Conservation (phyloP, 2,888 invertebrate genomes). For the Cheiracanthium punctorium region DNA sequence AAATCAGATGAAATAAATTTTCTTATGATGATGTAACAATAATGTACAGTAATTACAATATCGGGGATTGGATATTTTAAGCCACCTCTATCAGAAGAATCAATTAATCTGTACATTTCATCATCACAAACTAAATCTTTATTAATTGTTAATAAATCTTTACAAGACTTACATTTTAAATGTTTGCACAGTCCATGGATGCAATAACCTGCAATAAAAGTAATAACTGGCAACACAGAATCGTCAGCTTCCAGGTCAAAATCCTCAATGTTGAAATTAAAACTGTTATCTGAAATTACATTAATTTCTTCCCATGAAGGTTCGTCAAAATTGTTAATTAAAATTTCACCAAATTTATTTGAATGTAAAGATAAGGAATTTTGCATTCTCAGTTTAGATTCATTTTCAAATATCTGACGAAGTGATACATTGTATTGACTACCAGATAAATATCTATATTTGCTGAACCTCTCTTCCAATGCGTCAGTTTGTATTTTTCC, state of each 20-base stretch:
- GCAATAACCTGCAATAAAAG: conserved; percentile 16
- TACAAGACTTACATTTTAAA: neutral
- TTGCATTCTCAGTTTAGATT: conserved; percentile 1
- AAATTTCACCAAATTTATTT: neutral
- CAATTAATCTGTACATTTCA: neutral
- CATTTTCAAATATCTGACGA: neutral
- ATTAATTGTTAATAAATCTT: neutral
- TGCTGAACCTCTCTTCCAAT: neutral
- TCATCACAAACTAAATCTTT: neutral
- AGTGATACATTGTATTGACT: conserved; percentile 4
- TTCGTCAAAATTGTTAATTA: neutral
- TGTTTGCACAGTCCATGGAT: neutral
- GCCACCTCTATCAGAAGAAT: neutral
- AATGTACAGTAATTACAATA: neutral
- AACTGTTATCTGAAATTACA: neutral
- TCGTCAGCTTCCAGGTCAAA: neutral
- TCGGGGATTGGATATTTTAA: neutral
- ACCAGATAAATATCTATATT: conserved; percentile 16
- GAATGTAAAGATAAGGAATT: neutral
- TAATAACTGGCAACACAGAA: neutral
- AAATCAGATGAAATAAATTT: neutral
- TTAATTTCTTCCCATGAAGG: neutral
- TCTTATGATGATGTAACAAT: neutral
- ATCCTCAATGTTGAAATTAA: neutral
- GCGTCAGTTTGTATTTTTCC: conserved; percentile 23